phyloP scores from a whole-genome alignment of 2,797 vertebrate genomes.

The Malurus leucopterus region DNA sequence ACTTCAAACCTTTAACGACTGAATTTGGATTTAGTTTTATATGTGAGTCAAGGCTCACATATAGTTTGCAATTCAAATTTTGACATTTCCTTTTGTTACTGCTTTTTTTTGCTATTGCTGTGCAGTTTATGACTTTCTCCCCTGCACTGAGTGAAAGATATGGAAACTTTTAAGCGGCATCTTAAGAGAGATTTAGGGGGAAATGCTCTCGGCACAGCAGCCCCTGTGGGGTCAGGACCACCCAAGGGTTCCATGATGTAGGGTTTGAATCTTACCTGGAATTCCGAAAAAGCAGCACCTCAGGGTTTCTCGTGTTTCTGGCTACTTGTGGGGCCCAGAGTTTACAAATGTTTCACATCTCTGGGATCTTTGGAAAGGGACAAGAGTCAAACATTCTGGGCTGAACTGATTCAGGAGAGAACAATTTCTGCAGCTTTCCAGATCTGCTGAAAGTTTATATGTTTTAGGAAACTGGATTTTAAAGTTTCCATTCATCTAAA shows the following conservation, averaged over 20 bases:
- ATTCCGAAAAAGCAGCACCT: not conserved
- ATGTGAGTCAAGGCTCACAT: not conserved
- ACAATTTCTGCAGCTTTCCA: not conserved
- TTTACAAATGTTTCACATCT: not conserved
- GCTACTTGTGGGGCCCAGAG: no score
- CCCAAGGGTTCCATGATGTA: not conserved
- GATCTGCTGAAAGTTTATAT: not conserved
- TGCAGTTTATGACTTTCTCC: not conserved
- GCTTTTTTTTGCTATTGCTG: not conserved
- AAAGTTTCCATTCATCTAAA: not conserved
- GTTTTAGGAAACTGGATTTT: not conserved
- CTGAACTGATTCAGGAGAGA: not conserved
- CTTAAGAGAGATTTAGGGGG: not conserved
- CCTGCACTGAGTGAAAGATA: not conserved
- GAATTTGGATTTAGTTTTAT: not conserved
- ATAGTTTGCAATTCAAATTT: constrained; percentile 28
- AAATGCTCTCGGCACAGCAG: not conserved
- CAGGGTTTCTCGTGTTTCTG: not conserved
- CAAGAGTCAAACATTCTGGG: not conserved
- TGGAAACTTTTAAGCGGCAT: not conserved
- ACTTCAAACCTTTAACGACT: not conserved
- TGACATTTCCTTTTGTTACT: not conserved
- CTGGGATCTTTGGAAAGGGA: not conserved
- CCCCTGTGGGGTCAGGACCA: not conserved
- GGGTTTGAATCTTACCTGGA: not conserved